phyloP scores from a whole-genome alignment of 2,888 invertebrate genomes.

The Machimus rusticus region DNA sequence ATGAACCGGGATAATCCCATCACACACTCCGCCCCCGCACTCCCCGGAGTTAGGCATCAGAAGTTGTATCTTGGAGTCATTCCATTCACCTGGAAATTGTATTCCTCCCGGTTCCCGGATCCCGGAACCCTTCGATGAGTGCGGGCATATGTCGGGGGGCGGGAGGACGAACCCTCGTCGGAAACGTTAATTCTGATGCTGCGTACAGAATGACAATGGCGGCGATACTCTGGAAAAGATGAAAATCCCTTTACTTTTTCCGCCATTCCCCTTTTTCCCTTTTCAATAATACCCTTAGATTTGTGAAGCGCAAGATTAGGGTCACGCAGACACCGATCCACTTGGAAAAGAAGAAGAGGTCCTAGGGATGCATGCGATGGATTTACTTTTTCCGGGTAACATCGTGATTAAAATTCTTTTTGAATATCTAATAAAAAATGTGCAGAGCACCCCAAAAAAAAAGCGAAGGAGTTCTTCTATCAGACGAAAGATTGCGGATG shows the following conservation, averaged over 20 bases:
- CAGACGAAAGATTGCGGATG: background rate
- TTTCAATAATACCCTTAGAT: background rate
- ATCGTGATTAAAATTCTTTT: constrained; percentile 6
- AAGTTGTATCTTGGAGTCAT: background rate
- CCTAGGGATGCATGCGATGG: background rate
- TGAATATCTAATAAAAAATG: constrained; percentile 6
- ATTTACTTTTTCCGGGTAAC: background rate
- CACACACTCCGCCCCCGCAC: background rate
- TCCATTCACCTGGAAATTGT: background rate
- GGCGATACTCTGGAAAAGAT: background rate
- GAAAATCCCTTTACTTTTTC: background rate
- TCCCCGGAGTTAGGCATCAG: background rate
- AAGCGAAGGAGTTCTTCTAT: background rate
- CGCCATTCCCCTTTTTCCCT: background rate
- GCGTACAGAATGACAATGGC: background rate
- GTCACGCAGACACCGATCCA: background rate
- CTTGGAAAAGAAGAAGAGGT: background rate
- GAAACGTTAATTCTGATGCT: background rate
- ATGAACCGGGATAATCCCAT: constrained; percentile 46
- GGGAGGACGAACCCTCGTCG: background rate
- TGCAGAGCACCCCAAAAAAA: background rate
- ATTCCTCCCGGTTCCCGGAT: background rate
- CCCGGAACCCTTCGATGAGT: background rate
- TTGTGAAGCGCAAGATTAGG: background rate
- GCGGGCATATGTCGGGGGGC: background rate